Conservation (phyloP, 1,140 invertebrate genomes). For the Cotesia vestalis region DNA sequence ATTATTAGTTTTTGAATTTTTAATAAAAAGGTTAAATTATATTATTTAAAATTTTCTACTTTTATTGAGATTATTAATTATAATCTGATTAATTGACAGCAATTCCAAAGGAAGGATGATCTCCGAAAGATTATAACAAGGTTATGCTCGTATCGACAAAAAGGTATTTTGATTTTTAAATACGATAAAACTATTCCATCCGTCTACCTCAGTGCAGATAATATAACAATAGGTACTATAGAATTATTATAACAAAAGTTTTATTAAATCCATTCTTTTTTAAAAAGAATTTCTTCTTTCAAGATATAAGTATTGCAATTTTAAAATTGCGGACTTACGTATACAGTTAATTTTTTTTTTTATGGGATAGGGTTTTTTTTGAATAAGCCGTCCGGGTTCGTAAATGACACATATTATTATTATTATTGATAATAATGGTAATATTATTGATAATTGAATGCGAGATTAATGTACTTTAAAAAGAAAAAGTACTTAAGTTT, state of each 20-base stretch:
- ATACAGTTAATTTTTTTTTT: constrained; percentile 31
- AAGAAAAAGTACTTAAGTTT: no score
- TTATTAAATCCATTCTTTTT: constrained; percentile 26
- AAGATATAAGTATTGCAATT: neutral
- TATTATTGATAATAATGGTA: no score
- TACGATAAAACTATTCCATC: constrained; percentile 54
- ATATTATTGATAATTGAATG: no score
- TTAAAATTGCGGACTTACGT: neutral
- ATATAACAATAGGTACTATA: constrained; percentile 54
- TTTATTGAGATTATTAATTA: no score
- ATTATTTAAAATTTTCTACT: no score
- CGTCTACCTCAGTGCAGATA: constrained; percentile 63
- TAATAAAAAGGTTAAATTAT: no score
- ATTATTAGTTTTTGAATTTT: no score
- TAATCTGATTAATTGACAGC: no score
- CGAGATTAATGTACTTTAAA: no score
- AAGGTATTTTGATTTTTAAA: constrained; percentile 14
- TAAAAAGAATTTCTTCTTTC: neutral
- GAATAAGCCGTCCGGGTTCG: no score
- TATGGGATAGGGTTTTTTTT: constrained; percentile 6
- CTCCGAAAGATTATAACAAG: constrained; percentile 23
- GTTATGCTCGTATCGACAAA: constrained; percentile 7
- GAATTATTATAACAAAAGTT: constrained; percentile 37
- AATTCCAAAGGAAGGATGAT: constrained; percentile 32
- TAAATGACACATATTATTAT: no score